Conservation (phyloP, 2,888 invertebrate genomes). For the Molanna angustata region DNA sequence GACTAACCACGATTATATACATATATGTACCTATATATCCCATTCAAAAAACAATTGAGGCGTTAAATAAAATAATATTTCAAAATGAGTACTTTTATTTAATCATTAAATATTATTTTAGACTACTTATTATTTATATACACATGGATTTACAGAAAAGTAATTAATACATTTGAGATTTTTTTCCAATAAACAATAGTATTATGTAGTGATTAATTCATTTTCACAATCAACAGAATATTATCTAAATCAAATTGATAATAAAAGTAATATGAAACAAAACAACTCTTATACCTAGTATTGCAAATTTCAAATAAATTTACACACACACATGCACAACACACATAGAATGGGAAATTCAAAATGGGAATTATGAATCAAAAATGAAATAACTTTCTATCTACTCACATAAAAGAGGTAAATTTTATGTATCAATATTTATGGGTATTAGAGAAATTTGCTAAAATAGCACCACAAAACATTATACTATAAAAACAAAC, state of each 20-base stretch:
- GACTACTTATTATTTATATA: slow-evolving; percentile 14
- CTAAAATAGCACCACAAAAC: slow-evolving; percentile 21
- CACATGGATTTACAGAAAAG: slow-evolving; percentile 44
- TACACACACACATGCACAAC: slow-evolving; percentile 15
- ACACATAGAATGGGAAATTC: background rate
- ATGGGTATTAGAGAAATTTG: background rate
- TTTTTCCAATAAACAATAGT: slow-evolving; percentile 42
- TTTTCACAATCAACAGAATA: slow-evolving; percentile 20
- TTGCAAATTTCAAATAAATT: slow-evolving; percentile 28
- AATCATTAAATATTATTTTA: slow-evolving; percentile 25
- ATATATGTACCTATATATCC: no score
- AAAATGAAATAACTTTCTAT: no score
- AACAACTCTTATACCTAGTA: slow-evolving; percentile 29
- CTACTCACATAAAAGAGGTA: slow-evolving; percentile 8
- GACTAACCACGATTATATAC: no score
- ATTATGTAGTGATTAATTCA: slow-evolving; percentile 38
- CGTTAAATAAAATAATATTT: slow-evolving; percentile 10
- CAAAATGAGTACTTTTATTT: slow-evolving; percentile 52
- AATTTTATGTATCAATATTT: no score
- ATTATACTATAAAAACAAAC: slow-evolving; percentile 9
- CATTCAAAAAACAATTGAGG: background rate
- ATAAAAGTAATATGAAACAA: slow-evolving; percentile 24
- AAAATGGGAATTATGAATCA: no score
- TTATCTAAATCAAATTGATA: slow-evolving; percentile 15
- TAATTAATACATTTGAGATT: slow-evolving; percentile 43